Conservation (phyloP, 2,797 vertebrate species). For the Acomys russatus region DNA sequence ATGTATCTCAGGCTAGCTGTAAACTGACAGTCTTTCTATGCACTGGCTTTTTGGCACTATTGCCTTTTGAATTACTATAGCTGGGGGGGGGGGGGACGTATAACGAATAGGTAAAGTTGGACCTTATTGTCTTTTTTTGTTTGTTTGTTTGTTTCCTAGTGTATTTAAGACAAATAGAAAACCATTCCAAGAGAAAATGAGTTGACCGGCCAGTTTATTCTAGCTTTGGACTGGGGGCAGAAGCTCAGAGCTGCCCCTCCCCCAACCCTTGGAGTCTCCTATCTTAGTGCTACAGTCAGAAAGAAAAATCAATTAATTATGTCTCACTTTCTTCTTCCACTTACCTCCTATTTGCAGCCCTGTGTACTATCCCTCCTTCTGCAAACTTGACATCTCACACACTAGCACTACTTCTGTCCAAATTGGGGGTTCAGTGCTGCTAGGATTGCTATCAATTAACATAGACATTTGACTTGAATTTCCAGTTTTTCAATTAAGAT, state of each 20-base stretch:
- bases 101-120: not conserved
- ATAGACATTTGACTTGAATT: not conserved
- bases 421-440: not conserved
- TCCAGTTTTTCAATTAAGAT: not conserved
- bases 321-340: not conserved
- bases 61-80: not conserved
- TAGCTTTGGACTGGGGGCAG: not conserved
- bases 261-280: not conserved
- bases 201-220: not conserved
- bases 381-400: not conserved
- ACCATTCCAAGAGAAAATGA: not conserved
- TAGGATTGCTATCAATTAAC: not conserved
- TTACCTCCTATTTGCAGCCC: not conserved
- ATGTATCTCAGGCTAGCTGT: not conserved
- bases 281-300: not conserved
- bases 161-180: not conserved
- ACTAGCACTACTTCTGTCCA: not conserved
- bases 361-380: not conserved
- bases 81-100: not conserved
- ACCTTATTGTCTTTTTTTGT: not conserved
- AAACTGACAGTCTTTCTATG: not conserved
- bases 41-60: not conserved
- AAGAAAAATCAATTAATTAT: not conserved
- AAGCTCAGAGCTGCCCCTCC: not conserved
- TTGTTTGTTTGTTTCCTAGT: not conserved